Evolutionary conservation across 2,888 invertebrate genomes (phyloP).

Genomic region (Horisme vitalbata): DNA sequence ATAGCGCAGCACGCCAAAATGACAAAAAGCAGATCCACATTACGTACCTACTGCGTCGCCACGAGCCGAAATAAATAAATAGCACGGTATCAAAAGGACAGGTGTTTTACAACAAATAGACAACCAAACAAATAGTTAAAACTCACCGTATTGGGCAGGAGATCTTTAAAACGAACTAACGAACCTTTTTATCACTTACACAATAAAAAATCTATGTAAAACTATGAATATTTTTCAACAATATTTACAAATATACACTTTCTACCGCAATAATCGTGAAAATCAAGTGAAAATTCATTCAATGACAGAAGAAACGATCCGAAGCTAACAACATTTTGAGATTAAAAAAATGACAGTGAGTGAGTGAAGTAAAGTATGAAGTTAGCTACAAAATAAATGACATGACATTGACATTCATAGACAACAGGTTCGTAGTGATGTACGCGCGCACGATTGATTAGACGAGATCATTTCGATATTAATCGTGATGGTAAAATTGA

Average conservation of each 20-base stretch:
- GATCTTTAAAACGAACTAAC: conserved; percentile 30
- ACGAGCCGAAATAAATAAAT: conserved; percentile 31
- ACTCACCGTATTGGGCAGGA: conserved; percentile 55
- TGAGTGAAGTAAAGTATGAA: conserved; percentile 12
- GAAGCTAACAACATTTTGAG: conserved; percentile 4
- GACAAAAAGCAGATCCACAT: conserved; percentile 31
- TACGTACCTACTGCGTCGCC: conserved; percentile 36
- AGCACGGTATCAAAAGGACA: conserved; percentile 31
- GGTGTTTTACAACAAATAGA: conserved; percentile 37
- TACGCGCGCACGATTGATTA: background rate
- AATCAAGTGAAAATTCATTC: conserved; percentile 54
- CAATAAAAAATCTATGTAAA: conserved; percentile 39
- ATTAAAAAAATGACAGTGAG: background rate
- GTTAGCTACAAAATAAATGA: conserved; percentile 3
- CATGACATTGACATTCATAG: conserved; percentile 6
- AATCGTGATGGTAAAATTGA: no score
- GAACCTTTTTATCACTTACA: conserved; percentile 48
- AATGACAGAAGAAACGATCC: conserved; percentile 18
- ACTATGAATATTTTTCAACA: conserved; percentile 39
- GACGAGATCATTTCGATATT: no score
- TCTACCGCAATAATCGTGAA: conserved; percentile 64
- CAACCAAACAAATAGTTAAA: no score
- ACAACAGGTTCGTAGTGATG: conserved; percentile 5
- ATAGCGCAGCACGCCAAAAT: conserved; percentile 43
- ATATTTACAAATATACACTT: conserved; percentile 68